Conservation (phyloP, 2,113 vertebrate species). For the Proteles cristata region DNA sequence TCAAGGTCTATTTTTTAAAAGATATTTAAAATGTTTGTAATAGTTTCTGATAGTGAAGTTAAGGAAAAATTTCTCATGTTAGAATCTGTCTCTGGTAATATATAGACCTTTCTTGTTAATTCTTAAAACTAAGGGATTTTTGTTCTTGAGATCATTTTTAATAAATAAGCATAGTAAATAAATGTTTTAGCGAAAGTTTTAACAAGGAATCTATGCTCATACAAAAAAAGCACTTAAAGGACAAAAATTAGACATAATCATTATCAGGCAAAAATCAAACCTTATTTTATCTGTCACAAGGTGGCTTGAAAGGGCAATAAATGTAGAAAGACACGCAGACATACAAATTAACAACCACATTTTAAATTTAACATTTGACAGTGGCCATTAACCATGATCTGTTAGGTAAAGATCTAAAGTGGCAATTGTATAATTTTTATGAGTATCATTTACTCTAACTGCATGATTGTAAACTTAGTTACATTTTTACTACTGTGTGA, state of each 20-base stretch:
- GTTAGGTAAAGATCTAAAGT: conserved; percentile 19
- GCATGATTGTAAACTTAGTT: not conserved
- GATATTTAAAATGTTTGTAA: not conserved
- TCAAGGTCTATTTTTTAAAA: not conserved
- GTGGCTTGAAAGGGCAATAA: conserved; percentile 65
- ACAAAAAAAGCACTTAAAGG: not conserved
- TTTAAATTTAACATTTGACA: conserved; percentile 33
- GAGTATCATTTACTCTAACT: not conserved
- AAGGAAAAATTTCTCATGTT: not conserved
- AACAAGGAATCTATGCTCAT: not conserved
- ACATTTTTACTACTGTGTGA: not conserved
- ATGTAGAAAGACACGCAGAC: not conserved
- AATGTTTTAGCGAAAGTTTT: not conserved
- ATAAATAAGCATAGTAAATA: not conserved
- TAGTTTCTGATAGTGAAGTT: not conserved
- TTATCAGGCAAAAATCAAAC: conserved; percentile 8
- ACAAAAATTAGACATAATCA: not conserved
- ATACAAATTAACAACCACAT: not conserved
- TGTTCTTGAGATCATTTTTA: not conserved
- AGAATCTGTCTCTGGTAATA: not conserved
- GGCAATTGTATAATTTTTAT: not conserved
- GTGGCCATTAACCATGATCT: not conserved
- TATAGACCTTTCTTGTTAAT: not conserved
- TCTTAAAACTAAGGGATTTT: not conserved
- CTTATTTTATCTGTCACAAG: conserved; percentile 68